Base-by-base conservation (phyloP, 2,888 invertebrate species). In the Lumbricus terrestris region DNA sequence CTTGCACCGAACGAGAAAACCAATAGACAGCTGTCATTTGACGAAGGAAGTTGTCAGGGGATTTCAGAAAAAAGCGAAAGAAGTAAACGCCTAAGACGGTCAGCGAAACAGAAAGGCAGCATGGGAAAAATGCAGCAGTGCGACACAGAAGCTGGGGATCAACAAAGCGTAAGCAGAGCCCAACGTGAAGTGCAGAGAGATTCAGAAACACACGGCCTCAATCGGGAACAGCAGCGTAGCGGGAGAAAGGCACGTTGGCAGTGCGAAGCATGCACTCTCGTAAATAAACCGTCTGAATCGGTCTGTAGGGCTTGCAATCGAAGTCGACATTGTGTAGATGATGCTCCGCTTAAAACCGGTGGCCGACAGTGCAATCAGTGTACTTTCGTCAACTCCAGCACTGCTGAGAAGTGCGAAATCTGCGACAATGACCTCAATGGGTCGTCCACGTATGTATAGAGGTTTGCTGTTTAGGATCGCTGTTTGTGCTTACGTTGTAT, bases 331-430 rank as follows among this genome's bases (percentile, higher is more conserved):
- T 69, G 69, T 69, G 69, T n/a, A 3, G 69, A 69, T 16, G n/a
- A 69, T 29, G n/a, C 29, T n/a, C 69, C 69, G n/a, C 69, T 69
- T n/a, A n/a, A 69, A 69, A 69, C 29, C n/a, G n/a, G 69, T 16
- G n/a, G n/a, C 69, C 69, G 69, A 69, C 69, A 69, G 69, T 69
- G 69, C 69, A 69, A n/a, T 69, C 69, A n/a, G 69, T 69, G 69
- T 69, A 69, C 69, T 69, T 69, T 69, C n/a, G 69, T 69, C 69
- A 69, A n/a, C n/a, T 69, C 29, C 69, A n/a, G 29, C 69, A 1
- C 8, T 11, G 69, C 69, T 69, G 8, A 69, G 69, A 69, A 29
- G 69, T 69, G 69, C 69, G 69, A 69, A 69, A n/a, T 69, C 69
- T 69, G 69, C 13, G n/a, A 13, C 69, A 69, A 13, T n/a, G 69